Base-by-base conservation (phyloP, 2,888 invertebrate genomes). In the Phaedon cochleariae region DNA sequence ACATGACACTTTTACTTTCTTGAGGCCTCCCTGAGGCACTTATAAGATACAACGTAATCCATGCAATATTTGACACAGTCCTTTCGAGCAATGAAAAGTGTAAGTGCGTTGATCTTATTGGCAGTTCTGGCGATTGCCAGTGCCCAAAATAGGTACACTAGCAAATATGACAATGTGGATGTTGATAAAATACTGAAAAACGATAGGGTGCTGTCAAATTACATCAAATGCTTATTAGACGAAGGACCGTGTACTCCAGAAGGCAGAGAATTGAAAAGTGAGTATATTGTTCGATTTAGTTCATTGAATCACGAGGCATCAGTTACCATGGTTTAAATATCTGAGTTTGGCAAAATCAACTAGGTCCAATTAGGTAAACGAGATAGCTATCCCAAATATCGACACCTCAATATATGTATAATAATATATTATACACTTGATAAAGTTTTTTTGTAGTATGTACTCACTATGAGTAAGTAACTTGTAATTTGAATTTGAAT, bases 211-310 rank as follows among this genome's bases (percentile, higher is more conserved):
- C 80, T 92, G 0, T 82, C 84, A 34, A 88, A 87, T 41, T 91
- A 92, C 75, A 82, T 89, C 52, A 87, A 89, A 65, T 93, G 92
- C 74, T 74, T 92, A 41, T 78, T 91, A 72, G 88, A 86, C 0
- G 84, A 82, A 62, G 89, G 89, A 9, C 87, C 85, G 49, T 92
- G 92, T 79, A 90, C 88, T 1, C 84, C 90, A 12, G 91, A 92
- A 75, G 92, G 87, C 60, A 87, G 86, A 73, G 89, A 90, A 81
- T 82, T 93, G 1, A 92, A 90, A 85, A 86, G 92, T 92, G 79
- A 86, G 87, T 84, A 7, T 17, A 51, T 20, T 2, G 15, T 12
- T 51, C 5, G 15, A 17, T n/a, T n/a, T n/a, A n/a, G n/a, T n/a
- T n/a, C n/a, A n/a, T n/a, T n/a, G n/a, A n/a, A n/a, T n/a, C n/a